phyloP scores from a whole-genome alignment of 2,888 invertebrate genomes.

The Agriopis aurantiaria region DNA sequence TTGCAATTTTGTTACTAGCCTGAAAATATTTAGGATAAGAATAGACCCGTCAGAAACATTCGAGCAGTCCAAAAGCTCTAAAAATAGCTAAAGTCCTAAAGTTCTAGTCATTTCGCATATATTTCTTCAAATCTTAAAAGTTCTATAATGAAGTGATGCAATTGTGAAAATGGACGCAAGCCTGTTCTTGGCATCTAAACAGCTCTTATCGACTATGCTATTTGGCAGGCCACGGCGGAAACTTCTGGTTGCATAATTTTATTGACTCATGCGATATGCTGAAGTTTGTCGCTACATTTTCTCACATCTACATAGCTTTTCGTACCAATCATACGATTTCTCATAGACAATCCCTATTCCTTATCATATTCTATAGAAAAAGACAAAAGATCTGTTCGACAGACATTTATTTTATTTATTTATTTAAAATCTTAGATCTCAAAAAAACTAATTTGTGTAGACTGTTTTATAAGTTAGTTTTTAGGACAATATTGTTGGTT shows the following conservation, averaged over 20 bases:
- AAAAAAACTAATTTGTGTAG: too few species aligned
- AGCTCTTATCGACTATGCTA: slow-evolving; percentile 21
- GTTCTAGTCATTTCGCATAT: neutral
- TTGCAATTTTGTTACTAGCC: too few species aligned
- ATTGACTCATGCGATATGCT: slow-evolving; percentile 12
- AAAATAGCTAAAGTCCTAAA: neutral
- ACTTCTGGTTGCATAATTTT: slow-evolving; percentile 18
- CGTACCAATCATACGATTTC: neutral
- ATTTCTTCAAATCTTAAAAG: neutral
- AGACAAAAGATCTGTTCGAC: too few species aligned
- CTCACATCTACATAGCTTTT: neutral
- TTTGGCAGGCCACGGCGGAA: slow-evolving; percentile 29
- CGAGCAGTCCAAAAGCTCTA: neutral
- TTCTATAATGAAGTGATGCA: slow-evolving; percentile 5
- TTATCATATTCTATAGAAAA: neutral
- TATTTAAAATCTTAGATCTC: too few species aligned
- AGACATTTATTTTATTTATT: too few species aligned
- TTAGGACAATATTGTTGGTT: too few species aligned
- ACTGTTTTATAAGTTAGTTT: too few species aligned
- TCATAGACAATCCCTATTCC: neutral
- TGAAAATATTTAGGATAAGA: too few species aligned
- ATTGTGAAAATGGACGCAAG: slow-evolving; percentile 15
- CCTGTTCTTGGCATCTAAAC: slow-evolving; percentile 27
- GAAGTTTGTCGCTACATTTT: neutral
- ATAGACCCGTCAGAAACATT: neutral